Conservation (phyloP, 2,888 invertebrate genomes). For the Junonia oenone region DNA sequence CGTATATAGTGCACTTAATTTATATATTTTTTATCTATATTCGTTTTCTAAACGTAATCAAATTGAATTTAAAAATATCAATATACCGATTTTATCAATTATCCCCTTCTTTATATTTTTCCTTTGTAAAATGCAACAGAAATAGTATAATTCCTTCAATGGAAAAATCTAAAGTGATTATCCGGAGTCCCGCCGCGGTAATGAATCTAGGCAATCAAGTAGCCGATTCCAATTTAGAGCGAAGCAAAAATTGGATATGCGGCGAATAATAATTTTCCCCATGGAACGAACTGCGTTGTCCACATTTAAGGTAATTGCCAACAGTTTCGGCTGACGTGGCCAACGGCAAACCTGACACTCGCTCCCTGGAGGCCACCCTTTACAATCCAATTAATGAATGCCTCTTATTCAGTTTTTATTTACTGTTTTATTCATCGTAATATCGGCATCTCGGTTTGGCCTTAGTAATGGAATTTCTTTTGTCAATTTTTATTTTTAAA, state of each 20-base stretch:
- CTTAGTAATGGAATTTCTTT: slow-evolving; percentile 2
- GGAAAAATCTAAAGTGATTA: slow-evolving; percentile 8
- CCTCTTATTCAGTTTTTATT: slow-evolving; percentile 68
- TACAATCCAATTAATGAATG: slow-evolving; percentile 76
- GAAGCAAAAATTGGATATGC: slow-evolving; percentile 69
- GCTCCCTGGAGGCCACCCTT: slow-evolving; percentile 64
- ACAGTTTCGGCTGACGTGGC: slow-evolving; percentile 73
- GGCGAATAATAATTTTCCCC: slow-evolving; percentile 75
- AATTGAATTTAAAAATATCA: background rate
- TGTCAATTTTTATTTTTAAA: background rate
- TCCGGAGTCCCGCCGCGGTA: slow-evolving; percentile 32
- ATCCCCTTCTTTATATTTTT: background rate
- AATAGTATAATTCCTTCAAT: too few species aligned
- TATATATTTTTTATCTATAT: background rate
- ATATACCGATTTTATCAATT: background rate
- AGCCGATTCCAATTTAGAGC: slow-evolving; percentile 58
- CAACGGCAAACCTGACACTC: slow-evolving; percentile 67
- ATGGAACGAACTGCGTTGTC: slow-evolving; percentile 69
- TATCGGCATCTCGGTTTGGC: slow-evolving; percentile 17
- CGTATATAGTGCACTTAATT: background rate
- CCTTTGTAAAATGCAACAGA: background rate
- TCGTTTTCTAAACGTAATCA: background rate
- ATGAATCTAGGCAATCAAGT: slow-evolving; percentile 58
- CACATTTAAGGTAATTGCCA: slow-evolving; percentile 78
- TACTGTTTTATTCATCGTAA: slow-evolving; percentile 31